A percentile compares a stretch with the other conserved stretches of the same genome.
These are phyloP conservation scores for Dromiciops gliroides DNA, from an alignment of 2,113 vertebrate species.

Conservation along the genomic window DNA sequence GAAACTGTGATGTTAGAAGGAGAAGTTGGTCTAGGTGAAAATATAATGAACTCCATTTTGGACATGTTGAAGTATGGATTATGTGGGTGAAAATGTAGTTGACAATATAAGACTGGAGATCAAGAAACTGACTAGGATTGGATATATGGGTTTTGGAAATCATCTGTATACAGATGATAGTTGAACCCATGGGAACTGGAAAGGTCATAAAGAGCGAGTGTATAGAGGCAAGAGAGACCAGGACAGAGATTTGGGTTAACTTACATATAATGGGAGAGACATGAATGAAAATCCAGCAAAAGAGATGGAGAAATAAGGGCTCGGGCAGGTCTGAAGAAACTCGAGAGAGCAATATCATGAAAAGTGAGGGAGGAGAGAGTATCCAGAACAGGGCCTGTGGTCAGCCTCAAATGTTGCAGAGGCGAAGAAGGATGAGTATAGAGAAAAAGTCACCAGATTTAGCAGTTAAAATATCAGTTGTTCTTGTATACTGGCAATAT, in stretches of 20 bases:
- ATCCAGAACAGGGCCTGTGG: neutral
- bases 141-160: neutral
- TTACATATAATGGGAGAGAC: neutral
- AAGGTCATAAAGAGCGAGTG: neutral
- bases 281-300: neutral
- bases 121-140: neutral
- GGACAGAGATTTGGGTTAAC: neutral
- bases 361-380: neutral
- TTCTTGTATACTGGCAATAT: neutral
- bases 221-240: neutral
- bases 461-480: neutral
- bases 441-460: neutral
- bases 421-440: neutral
- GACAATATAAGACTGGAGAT: neutral
- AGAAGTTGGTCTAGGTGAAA: neutral
- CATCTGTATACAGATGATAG: neutral
- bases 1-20: neutral
- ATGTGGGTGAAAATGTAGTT: neutral
- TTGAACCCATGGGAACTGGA: neutral
- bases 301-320: neutral
- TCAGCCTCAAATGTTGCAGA: neutral
- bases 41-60: neutral
- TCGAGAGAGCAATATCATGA: neutral
- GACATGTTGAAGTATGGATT: neutral
- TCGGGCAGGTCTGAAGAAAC: neutral